Conservation (phyloP, 2,797 vertebrate species). For the Scarus forsteni region DNA sequence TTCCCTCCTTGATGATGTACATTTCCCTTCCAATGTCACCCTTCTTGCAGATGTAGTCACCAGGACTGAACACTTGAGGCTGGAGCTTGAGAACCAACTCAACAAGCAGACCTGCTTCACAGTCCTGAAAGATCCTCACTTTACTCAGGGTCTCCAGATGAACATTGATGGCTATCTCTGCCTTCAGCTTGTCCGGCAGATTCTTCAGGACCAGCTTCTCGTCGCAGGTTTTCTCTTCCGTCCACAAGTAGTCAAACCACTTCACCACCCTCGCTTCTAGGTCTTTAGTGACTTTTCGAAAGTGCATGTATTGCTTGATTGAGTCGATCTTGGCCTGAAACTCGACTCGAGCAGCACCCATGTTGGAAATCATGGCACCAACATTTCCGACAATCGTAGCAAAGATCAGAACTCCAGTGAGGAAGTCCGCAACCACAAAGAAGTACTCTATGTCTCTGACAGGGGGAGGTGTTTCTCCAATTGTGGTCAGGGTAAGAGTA, state of each 20-base stretch:
- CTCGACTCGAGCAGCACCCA: slow-evolving; percentile 91
- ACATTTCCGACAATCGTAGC: slow-evolving; percentile 97
- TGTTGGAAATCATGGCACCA: slow-evolving; percentile 98
- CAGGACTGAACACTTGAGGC: slow-evolving; percentile 95
- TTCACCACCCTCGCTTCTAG: slow-evolving; percentile 93
- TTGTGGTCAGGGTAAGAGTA: slow-evolving; percentile 95
- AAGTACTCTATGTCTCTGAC: slow-evolving; percentile 93
- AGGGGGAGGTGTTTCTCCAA: slow-evolving; percentile 94
- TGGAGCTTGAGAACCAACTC: slow-evolving; percentile 96
- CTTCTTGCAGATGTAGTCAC: slow-evolving; percentile 97
- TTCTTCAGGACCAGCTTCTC: slow-evolving; percentile 94
- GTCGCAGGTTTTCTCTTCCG: slow-evolving; percentile 93
- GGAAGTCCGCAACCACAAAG: slow-evolving; percentile 94
- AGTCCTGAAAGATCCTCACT: slow-evolving; percentile 97
- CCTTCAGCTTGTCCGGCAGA: slow-evolving; percentile 95
- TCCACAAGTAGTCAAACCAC: slow-evolving; percentile 99
- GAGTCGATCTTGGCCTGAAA: slow-evolving; percentile 97
- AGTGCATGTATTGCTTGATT: slow-evolving; percentile 97
- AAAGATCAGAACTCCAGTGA: slow-evolving; percentile 96
- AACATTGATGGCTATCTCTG: slow-evolving; percentile 96
- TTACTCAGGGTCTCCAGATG: slow-evolving; percentile 95
- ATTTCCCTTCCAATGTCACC: slow-evolving; percentile 97
- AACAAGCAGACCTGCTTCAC: slow-evolving; percentile 94
- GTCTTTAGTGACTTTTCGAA: slow-evolving; percentile 95
- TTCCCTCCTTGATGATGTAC: slow-evolving; percentile 98